Conservation (phyloP, 2,113 vertebrate species). For the Phainopepla nitens region DNA sequence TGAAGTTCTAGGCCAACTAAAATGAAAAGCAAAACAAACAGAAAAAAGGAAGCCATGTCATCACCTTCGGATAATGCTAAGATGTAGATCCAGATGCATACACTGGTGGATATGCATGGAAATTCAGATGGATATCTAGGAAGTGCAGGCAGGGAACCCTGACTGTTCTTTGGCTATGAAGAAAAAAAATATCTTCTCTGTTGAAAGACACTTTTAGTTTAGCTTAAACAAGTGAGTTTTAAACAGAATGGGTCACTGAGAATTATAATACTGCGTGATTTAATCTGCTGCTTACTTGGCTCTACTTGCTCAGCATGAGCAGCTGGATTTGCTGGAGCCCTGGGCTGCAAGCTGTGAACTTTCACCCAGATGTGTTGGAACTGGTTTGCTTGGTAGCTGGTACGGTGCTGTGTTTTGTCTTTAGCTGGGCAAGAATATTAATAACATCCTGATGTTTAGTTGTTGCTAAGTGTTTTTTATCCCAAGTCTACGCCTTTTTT, state of each 20-base stretch:
- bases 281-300: background rate
- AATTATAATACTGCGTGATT: background rate
- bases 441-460: background rate
- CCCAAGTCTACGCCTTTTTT: background rate
- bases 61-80: background rate
- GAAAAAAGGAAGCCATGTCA: accelerated
- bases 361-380: background rate
- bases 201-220: background rate
- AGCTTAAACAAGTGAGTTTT: background rate
- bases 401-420: background rate
- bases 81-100: background rate
- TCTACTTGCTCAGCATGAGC: background rate
- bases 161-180: background rate
- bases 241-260: background rate
- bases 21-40: background rate
- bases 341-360: background rate
- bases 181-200: background rate
- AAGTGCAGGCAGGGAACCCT: background rate
- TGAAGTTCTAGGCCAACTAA: background rate
- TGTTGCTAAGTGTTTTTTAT: background rate
- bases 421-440: background rate
- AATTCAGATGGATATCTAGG: background rate
- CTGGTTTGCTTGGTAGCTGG: background rate
- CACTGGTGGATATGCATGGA: background rate
- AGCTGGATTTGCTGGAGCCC: background rate